These are phyloP conservation scores for Danio aesculapii DNA, from an alignment of 2,797 vertebrate species.

Conservation along the genomic window DNA sequence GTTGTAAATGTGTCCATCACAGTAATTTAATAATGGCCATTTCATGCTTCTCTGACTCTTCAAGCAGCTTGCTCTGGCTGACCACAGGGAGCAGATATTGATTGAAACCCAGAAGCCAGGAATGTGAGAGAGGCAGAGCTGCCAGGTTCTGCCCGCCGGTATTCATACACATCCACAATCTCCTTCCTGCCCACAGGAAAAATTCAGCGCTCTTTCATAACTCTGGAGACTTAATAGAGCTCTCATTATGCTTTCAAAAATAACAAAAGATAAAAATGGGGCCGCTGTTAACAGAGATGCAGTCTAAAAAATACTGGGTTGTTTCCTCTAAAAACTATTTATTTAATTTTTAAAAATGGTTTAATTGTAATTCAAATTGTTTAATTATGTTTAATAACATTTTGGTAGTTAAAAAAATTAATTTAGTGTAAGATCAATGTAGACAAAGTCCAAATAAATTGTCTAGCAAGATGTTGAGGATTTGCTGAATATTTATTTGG, in stretches of 20 bases:
- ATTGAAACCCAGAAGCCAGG: slow-evolving; percentile 75
- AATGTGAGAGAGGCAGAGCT: slow-evolving; percentile 74
- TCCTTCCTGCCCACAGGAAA: background rate
- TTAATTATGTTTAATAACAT: too few relatives aligned
- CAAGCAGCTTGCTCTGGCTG: slow-evolving; percentile 76
- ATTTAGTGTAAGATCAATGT: too few relatives aligned
- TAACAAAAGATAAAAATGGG: background rate
- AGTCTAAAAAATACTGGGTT: too few relatives aligned
- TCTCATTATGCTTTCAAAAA: slow-evolving; percentile 1
- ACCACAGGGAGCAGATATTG: slow-evolving; percentile 78
- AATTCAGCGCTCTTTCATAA: slow-evolving; percentile 1
- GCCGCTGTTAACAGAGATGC: background rate
- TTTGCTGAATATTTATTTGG: background rate
- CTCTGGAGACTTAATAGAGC: background rate
- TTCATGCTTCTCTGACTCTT: slow-evolving; percentile 81
- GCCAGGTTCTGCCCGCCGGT: slow-evolving; percentile 47
- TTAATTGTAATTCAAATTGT: too few relatives aligned
- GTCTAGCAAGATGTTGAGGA: background rate
- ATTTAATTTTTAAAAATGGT: too few relatives aligned
- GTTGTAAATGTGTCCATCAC: slow-evolving; percentile 82
- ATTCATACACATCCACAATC: slow-evolving; percentile 32
- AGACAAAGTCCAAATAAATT: background rate
- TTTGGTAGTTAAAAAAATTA: too few relatives aligned
- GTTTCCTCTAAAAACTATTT: too few relatives aligned
- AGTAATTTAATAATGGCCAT: slow-evolving; percentile 85